Evolutionary conservation across 2,113 vertebrate species (phyloP).

Genomic region (Hypomesus transpacificus): DNA sequence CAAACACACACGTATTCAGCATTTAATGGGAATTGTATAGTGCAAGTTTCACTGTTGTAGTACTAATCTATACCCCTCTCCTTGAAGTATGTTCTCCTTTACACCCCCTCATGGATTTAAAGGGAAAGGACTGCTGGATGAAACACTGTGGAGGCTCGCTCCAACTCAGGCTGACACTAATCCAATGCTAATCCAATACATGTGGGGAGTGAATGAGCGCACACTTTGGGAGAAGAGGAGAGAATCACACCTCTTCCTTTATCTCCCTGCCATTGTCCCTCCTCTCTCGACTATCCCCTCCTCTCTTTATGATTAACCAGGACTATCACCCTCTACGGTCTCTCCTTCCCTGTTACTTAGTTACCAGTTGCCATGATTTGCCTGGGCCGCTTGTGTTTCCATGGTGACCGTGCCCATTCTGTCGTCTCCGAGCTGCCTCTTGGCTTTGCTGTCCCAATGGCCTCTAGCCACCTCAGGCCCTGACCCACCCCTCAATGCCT

Average conservation of each 20-base stretch:
- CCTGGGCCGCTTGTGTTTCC: constrained; percentile 76
- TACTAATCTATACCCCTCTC: constrained; percentile 22
- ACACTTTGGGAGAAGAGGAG: constrained; percentile 28
- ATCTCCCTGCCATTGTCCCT: constrained; percentile 20
- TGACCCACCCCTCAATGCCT: constrained; percentile 55
- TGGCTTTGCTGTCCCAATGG: constrained; percentile 64
- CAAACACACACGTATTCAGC: constrained; percentile 3
- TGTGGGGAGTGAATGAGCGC: constrained; percentile 26
- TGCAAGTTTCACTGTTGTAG: constrained; percentile 27
- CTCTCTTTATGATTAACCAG: constrained; percentile 64
- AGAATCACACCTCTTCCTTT: constrained; percentile 36
- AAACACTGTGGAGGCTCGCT: constrained; percentile 43
- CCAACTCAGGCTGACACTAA: constrained; percentile 43
- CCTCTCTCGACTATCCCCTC: constrained; percentile 3
- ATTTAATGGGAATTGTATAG: neutral
- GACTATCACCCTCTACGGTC: constrained; percentile 61
- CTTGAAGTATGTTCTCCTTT: constrained; percentile 33
- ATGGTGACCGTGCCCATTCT: constrained; percentile 74
- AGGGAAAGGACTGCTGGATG: constrained; percentile 38
- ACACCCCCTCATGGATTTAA: constrained; percentile 52
- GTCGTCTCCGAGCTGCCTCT: constrained; percentile 70
- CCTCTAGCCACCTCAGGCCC: constrained; percentile 59
- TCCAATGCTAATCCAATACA: constrained; percentile 42
- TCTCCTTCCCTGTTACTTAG: constrained; percentile 79
- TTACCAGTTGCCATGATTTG: constrained; percentile 76